Evolutionary conservation across 2,113 vertebrate species (phyloP), one percentile per base, ranked within the genome.

Genomic region (Ginglymostoma cirratum): DNA sequence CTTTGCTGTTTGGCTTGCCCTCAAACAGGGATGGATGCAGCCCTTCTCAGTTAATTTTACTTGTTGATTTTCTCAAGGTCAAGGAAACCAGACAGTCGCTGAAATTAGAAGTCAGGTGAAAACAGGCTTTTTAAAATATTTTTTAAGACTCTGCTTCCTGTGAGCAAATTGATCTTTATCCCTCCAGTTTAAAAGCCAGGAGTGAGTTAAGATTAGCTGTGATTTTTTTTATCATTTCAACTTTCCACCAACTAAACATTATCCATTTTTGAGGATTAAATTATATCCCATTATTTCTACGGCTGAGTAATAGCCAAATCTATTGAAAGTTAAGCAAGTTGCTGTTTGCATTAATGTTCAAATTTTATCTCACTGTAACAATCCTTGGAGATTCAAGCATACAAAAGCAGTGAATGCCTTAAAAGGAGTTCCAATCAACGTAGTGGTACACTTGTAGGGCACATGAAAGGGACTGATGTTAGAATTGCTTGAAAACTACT

Each of bases 361-460:
- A 97, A 97, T 98, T 98, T 97, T 97, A 12, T 76, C 97, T 98
- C 97, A 98, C 97, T 97, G 97, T 96, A 97, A 97, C 96, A 97
- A 96, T 97, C 96, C 97, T 97, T 96, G 92, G 96, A 97, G 96
- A 97, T 97, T 97, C 97, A 96, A 98, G 96, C 98, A 97, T 98
- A 97, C 98, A 97, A 98, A 98, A 98, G 98, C 97, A 97, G 98
- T 98, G 97, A 97, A 98, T 97, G 98, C 98, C 98, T 98, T 98
- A 97, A 97, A 98, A 98, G 97, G 97, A 98, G 97, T 98, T 97
- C 97, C 98, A 98, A 98, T 98, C 98, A 98, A 98, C 98, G 98
- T 96, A 93, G 96, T 97, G 97, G 97, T 97, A 98, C 98, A 97
- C 97, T 98, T 98, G 98, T 97, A 96, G 97, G 97, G 97, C 97